Evolutionary conservation across 2,113 vertebrate species (phyloP).

Genomic region (Atractosteus spatula): DNA sequence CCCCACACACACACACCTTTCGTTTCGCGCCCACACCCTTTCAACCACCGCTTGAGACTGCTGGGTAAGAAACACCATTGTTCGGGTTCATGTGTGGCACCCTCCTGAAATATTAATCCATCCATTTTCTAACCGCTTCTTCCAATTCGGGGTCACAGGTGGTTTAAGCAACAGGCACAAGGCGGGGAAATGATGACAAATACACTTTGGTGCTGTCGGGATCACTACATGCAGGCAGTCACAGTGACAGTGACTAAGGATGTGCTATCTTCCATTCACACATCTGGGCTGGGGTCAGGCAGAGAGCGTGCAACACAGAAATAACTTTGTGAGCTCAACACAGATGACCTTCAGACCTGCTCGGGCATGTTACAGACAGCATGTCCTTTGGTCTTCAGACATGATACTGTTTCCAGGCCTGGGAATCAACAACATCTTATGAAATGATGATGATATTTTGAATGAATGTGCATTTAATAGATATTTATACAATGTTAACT

Average conservation of each 20-base stretch:
- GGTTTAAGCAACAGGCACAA: background rate
- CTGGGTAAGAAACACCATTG: too few relatives aligned
- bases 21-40: background rate
- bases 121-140: too few relatives aligned
- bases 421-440: too few relatives aligned
- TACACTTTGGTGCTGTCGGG: background rate
- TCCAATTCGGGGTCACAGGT: too few relatives aligned
- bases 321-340: background rate
- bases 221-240: background rate
- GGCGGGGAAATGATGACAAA: conserved; percentile 13
- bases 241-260: too few relatives aligned
- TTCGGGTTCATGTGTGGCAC: too few relatives aligned
- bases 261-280: too few relatives aligned
- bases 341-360: background rate
- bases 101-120: too few relatives aligned
- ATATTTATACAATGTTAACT: too few relatives aligned
- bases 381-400: background rate
- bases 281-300: background rate
- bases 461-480: too few relatives aligned
- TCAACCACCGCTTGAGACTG: too few relatives aligned
- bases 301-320: background rate
- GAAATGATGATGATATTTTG: too few relatives aligned
- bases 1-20: background rate
- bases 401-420: background rate
- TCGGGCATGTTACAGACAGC: background rate